Evolutionary conservation across 2,113 vertebrate species (phyloP).

Genomic region (Gnathonemus echidnorhynchus): DNA sequence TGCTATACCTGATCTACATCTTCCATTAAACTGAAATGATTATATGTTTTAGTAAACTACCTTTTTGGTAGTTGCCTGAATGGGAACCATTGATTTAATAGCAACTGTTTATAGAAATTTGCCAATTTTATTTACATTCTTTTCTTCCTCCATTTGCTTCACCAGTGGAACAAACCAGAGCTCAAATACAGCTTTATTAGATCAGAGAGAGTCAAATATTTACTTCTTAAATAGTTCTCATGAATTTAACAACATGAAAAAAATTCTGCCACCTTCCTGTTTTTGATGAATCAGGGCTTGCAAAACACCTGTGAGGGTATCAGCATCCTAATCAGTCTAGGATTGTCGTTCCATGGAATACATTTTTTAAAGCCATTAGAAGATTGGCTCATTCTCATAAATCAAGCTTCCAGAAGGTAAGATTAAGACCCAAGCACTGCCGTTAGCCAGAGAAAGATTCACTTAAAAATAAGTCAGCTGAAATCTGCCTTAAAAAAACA

Average conservation of each 20-base stretch:
- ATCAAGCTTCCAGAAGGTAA: neutral
- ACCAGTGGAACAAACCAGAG: neutral
- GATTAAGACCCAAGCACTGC: neutral
- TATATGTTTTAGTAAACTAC: neutral
- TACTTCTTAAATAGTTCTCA: neutral
- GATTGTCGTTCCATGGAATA: constrained; percentile 10
- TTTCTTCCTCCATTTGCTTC: neutral
- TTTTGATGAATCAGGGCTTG: neutral
- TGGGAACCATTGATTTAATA: neutral
- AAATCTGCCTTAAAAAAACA: neutral
- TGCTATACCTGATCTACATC: constrained; percentile 15
- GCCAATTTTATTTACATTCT: neutral
- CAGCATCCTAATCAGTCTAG: neutral
- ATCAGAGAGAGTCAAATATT: neutral
- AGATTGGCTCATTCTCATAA: constrained; percentile 17
- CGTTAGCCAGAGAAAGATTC: neutral
- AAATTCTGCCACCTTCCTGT: neutral
- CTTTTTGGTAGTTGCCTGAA: neutral
- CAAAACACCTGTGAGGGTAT: neutral
- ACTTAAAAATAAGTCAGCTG: neutral
- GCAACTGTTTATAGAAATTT: neutral
- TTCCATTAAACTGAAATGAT: constrained; percentile 25
- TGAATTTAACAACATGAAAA: neutral
- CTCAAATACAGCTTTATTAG: no score
- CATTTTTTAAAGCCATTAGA: constrained; percentile 24